Conservation (phyloP, 2,888 invertebrate genomes). For the Melinaea menophilus region DNA sequence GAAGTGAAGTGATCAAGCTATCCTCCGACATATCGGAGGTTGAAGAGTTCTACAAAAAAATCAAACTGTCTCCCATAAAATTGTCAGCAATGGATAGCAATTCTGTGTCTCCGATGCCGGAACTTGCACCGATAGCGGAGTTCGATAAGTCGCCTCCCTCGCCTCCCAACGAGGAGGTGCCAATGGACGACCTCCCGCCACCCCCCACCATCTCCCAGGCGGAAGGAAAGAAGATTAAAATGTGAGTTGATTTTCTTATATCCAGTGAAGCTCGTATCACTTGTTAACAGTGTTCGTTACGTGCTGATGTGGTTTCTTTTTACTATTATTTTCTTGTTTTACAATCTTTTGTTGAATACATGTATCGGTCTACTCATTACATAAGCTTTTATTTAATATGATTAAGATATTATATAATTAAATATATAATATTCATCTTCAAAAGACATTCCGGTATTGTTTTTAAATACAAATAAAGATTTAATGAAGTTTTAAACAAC, state of each 20-base stretch:
- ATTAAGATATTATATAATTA: no score
- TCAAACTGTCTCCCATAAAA: slow-evolving; percentile 78
- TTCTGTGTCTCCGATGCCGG: slow-evolving; percentile 83
- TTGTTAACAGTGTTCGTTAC: no score
- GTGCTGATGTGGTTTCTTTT: no score
- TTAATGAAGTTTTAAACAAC: no score
- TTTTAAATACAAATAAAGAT: no score
- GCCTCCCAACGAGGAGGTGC: slow-evolving; percentile 79
- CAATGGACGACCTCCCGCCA: slow-evolving; percentile 82
- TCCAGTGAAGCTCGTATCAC: no score
- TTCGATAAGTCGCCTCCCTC: slow-evolving; percentile 84
- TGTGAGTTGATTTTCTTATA: slow-evolving; percentile 53
- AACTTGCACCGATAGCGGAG: slow-evolving; percentile 83
- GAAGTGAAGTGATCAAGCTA: slow-evolving; percentile 11
- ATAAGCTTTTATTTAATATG: no score
- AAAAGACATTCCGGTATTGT: no score
- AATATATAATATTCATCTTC: no score
- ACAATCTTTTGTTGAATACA: no score
- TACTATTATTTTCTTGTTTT: no score
- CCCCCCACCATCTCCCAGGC: slow-evolving; percentile 77
- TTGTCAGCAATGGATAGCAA: slow-evolving; percentile 81
- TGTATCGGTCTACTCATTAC: no score
- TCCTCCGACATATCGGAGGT: slow-evolving; percentile 54
- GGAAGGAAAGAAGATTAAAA: slow-evolving; percentile 77
- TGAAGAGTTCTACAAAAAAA: slow-evolving; percentile 48